Evolutionary conservation across 2,888 invertebrate genomes (phyloP).

Genomic region (Limnephilus lunatus): DNA sequence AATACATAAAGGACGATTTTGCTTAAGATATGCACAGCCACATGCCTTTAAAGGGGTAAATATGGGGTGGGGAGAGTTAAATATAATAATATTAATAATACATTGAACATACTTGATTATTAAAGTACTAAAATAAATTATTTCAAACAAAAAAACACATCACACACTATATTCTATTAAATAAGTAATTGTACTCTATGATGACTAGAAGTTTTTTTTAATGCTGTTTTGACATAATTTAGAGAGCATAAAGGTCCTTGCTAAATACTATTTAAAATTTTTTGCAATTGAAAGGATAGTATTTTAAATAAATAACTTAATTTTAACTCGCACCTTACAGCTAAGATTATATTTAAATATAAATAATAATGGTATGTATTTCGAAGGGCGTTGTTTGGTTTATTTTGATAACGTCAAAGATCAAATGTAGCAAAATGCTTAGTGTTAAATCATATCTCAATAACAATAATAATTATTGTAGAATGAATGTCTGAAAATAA

Average conservation of each 20-base stretch:
- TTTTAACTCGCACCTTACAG: background rate
- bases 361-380: background rate
- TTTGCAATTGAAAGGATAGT: background rate
- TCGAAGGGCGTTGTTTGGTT: background rate
- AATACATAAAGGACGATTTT: background rate
- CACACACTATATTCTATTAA: background rate
- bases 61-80: background rate
- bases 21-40: background rate
- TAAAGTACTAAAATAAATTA: background rate
- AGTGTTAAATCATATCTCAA: background rate
- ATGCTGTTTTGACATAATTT: background rate
- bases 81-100: background rate
- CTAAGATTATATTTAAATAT: background rate
- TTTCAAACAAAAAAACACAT: background rate
- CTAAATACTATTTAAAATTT: background rate
- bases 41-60: background rate
- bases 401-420: background rate
- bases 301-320: background rate
- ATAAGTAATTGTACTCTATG: background rate
- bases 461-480: background rate
- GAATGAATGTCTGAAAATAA: background rate
- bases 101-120: background rate
- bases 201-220: constrained; percentile 13
- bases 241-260: background rate
- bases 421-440: background rate